Evolutionary conservation across 2,113 vertebrate genomes (phyloP).

Genomic region (Spilogale gracilis): DNA sequence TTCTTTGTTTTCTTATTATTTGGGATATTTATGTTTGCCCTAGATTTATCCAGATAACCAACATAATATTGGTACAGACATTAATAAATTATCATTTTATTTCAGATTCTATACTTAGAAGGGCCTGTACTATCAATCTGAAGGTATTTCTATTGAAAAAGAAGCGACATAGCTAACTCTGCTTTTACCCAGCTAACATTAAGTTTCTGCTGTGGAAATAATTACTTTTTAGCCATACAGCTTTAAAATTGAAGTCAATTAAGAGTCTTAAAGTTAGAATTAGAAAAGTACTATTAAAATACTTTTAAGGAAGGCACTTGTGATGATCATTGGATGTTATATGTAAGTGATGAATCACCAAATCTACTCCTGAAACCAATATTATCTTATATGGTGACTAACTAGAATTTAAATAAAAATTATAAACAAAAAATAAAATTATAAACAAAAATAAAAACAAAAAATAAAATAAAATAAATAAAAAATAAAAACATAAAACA

Average conservation of each 20-base stretch:
- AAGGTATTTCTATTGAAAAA: neutral
- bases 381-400: neutral
- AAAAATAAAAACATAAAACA: neutral
- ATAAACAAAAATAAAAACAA: neutral
- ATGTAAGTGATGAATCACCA: neutral
- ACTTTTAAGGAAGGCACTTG: neutral
- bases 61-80: neutral
- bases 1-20: neutral
- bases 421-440: neutral
- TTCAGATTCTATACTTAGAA: constrained; percentile 60
- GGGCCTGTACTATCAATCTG: neutral
- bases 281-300: neutral
- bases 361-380: neutral
- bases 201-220: neutral
- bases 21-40: neutral
- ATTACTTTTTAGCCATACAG: neutral
- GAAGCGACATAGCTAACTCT: neutral
- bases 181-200: neutral
- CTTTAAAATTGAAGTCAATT: constrained; percentile 26
- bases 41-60: neutral
- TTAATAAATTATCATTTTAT: constrained; percentile 47
- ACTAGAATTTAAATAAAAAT: neutral
- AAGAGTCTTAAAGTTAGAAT: neutral
- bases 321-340: neutral
- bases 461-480: neutral